Conservation (phyloP, 2,797 vertebrate genomes). For the Taenioides sp. region DNA sequence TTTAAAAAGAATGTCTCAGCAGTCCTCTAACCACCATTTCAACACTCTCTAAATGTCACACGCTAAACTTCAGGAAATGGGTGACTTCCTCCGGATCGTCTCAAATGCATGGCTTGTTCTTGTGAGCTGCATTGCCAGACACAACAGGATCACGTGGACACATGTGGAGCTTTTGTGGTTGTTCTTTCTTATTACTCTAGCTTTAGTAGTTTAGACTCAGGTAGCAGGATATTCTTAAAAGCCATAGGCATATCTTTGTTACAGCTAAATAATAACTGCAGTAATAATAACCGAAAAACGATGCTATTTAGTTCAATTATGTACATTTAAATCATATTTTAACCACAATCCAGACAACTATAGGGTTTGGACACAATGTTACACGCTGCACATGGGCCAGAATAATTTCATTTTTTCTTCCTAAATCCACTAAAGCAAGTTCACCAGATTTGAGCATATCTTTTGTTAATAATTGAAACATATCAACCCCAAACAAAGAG, state of each 20-base stretch:
- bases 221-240: conserved; percentile 15
- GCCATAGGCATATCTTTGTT: neutral
- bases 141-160: conserved; percentile 9
- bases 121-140: conserved; percentile 3
- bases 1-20: conserved; percentile 13
- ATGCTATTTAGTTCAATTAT: neutral
- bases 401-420: neutral
- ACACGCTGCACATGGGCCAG: neutral
- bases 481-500: too few species aligned
- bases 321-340: neutral
- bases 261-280: conserved; percentile 16
- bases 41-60: conserved; percentile 75
- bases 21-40: conserved; percentile 44
- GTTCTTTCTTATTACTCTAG: neutral
- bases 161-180: neutral
- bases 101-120: conserved; percentile 43
- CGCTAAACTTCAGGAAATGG: conserved; percentile 76
- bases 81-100: conserved; percentile 74
- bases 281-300: neutral
- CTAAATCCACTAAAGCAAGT: neutral
- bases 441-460: neutral
- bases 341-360: neutral
- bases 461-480: neutral
- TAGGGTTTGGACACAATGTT: neutral
- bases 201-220: conserved; percentile 15